phyloP scores from a whole-genome alignment of 2,113 vertebrate species.

The Ancistrus triradiatus region DNA sequence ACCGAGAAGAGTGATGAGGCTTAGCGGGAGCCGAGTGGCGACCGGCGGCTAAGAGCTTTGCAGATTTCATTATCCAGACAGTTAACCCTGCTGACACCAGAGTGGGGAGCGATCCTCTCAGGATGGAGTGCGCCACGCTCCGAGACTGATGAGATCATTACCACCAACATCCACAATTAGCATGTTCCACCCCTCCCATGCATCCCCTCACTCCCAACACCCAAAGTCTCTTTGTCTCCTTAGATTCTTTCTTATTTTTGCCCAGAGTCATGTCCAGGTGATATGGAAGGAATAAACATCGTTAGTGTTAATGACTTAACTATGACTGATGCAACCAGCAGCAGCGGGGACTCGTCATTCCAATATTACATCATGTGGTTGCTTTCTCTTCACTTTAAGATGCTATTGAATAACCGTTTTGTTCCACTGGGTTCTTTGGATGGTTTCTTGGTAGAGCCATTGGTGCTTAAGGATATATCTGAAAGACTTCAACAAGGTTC shows the following conservation, averaged over 20 bases:
- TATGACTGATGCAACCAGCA: too few species aligned
- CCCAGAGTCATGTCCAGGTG: slow-evolving; percentile 58
- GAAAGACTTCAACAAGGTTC: too few species aligned
- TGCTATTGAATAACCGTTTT: too few species aligned
- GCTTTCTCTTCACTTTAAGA: too few species aligned
- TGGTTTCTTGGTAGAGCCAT: too few species aligned
- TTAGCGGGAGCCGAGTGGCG: slow-evolving; percentile 67
- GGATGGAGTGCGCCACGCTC: slow-evolving; percentile 67
- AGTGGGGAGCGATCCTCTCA: slow-evolving; percentile 70
- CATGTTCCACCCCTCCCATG: slow-evolving; percentile 61
- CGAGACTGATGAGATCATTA: slow-evolving; percentile 77
- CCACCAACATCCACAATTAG: slow-evolving; percentile 76
- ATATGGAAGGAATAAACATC: slow-evolving; percentile 57
- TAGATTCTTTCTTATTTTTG: slow-evolving; percentile 42
- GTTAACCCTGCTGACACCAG: slow-evolving; percentile 77
- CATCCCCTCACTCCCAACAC: slow-evolving; percentile 28
- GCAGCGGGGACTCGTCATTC: too few species aligned
- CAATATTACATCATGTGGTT: too few species aligned
- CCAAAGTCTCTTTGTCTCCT: slow-evolving; percentile 35
- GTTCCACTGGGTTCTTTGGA: too few species aligned
- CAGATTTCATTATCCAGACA: slow-evolving; percentile 81
- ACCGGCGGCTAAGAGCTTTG: slow-evolving; percentile 74
- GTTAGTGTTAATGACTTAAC: too few species aligned
- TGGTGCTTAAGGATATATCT: too few species aligned
- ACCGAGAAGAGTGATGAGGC: slow-evolving; percentile 38